Percentiles rank a stretch among this genome's conserved stretches.
These are phyloP conservation scores for Thyatira batis DNA, from an alignment of 2,888 invertebrate genomes.

Conservation along the genomic window DNA sequence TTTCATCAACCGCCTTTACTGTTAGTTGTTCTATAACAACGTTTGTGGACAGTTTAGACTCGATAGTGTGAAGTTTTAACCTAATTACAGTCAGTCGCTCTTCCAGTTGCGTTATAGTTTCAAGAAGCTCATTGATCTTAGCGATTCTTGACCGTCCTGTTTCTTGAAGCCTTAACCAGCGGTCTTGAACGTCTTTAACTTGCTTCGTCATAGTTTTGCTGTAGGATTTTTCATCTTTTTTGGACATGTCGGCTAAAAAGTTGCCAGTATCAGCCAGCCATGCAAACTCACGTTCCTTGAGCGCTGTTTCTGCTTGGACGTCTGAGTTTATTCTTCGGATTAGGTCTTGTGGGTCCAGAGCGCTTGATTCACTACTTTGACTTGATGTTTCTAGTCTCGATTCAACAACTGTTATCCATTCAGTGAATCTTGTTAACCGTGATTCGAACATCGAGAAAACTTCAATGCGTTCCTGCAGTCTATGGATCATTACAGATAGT, in stretches of 20 bases:
- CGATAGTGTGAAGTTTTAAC: conserved; percentile 87
- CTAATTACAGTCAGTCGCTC: conserved; percentile 87
- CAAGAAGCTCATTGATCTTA: conserved; percentile 87
- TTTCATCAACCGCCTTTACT: conserved; percentile 85
- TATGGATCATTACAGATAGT: conserved; percentile 86
- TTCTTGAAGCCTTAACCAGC: conserved; percentile 86
- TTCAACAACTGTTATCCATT: conserved; percentile 88
- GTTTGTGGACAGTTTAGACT: conserved; percentile 86
- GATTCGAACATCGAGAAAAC: conserved; percentile 87
- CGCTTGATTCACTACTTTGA: conserved; percentile 71
- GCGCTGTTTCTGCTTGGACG: conserved; percentile 87
- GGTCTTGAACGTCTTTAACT: conserved; percentile 82
- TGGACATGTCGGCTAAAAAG: conserved; percentile 84
- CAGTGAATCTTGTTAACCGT: conserved; percentile 84
- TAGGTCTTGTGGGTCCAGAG: conserved; percentile 87
- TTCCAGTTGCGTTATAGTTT: conserved; percentile 87
- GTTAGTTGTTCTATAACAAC: conserved; percentile 85
- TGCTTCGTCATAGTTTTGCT: conserved; percentile 82
- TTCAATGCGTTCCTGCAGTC: conserved; percentile 88
- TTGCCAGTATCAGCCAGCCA: conserved; percentile 88
- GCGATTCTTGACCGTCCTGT: conserved; percentile 85
- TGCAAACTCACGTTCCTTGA: conserved; percentile 89
- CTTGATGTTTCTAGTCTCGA: conserved; percentile 83
- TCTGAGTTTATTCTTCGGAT: conserved; percentile 88
- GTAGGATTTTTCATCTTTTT: conserved; percentile 82